These are phyloP conservation scores for Coreoperca whiteheadi DNA, from an alignment of 2,113 vertebrate species.

Conservation along the genomic window DNA sequence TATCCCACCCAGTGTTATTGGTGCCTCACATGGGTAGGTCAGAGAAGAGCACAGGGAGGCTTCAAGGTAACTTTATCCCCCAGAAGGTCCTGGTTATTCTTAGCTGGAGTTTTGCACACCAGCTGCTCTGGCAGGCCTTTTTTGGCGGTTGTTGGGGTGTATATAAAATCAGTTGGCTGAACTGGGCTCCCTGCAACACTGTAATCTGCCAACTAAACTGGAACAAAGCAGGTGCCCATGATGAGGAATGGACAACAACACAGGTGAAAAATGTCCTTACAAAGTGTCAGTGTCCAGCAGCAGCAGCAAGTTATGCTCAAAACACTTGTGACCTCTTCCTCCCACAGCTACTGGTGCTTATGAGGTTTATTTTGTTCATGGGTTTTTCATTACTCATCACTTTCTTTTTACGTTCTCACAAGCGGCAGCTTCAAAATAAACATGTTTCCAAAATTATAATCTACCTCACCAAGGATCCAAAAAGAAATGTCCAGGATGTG, in stretches of 20 bases:
- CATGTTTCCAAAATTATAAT: slow-evolving; percentile 23
- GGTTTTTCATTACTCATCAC: not conserved
- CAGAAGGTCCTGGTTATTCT: slow-evolving; percentile 81
- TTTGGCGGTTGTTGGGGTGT: slow-evolving; percentile 73
- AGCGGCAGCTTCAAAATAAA: slow-evolving; percentile 29
- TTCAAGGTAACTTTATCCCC: slow-evolving; percentile 80
- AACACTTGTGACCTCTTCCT: not conserved
- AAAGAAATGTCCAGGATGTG: not conserved
- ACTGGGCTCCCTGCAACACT: slow-evolving; percentile 6
- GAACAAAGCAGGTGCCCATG: slow-evolving; percentile 16
- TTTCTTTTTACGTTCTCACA: slow-evolving; percentile 19
- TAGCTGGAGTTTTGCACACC: slow-evolving; percentile 73
- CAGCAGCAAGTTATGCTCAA: not conserved
- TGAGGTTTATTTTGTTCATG: not conserved
- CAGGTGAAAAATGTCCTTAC: slow-evolving; percentile 4
- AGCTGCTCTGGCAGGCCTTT: slow-evolving; percentile 79
- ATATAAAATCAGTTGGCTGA: slow-evolving; percentile 41
- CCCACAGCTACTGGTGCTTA: not conserved
- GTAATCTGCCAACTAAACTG: slow-evolving; percentile 12
- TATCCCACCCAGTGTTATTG: slow-evolving; percentile 70
- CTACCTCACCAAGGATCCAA: not conserved
- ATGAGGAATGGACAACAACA: slow-evolving; percentile 7
- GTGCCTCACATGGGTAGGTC: slow-evolving; percentile 81
- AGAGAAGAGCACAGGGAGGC: slow-evolving; percentile 60
- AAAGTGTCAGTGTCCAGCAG: not conserved